Evolutionary conservation across 2,113 vertebrate species (phyloP), one percentile per base, ranked within the genome.

Genomic region (Sminthopsis crassicaudata): DNA sequence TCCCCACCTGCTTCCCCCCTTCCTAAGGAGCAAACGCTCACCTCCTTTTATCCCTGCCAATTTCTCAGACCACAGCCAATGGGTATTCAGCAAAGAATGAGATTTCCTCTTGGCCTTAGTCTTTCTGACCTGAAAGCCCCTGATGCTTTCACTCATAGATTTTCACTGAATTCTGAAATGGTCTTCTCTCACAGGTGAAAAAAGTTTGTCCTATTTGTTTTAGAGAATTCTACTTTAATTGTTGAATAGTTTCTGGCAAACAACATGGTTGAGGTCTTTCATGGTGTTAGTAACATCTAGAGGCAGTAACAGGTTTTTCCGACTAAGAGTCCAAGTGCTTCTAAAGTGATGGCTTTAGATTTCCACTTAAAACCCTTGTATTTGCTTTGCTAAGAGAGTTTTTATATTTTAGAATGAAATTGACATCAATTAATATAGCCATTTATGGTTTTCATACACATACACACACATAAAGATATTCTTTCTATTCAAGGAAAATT

Each of bases 381-480:
- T 93, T 95, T 93, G 46, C 46, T 95, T 84, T 93, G 50, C 76
- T 91, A 27, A 10, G 67, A 91, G 46, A 16, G 67, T 3, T 23
- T 76, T 76, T n/a, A 26, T 84, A 22, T 92, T 94, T 92, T 57
- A 93, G 42, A 93, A 90, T 93, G 42, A 92, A 95, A 7, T 14
- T 94, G 9, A 25, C 25, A 92, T 9, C 10, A 95, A 25, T 25
- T n/a, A 51, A 90, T 9, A 42, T 0, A 53, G 26, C 26, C 24
- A 90, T 95, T 67, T 93, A 50, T 90, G 12, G 89, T 96, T 91
- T 92, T 90, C 92, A 92, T 23, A 90, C 91, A n/a, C 93, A 90
- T 14, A 54, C 22, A 84, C 22, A 84, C 42, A 84, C 67, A n/a
- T 9, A 48, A 48, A 42, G 67, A 22, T 84, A 93, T 52, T 95